A percentile compares a stretch with the other conserved stretches of the same genome.
phyloP scores from a whole-genome alignment of 2,797 vertebrate species.

The Enteromius argenteus region DNA sequence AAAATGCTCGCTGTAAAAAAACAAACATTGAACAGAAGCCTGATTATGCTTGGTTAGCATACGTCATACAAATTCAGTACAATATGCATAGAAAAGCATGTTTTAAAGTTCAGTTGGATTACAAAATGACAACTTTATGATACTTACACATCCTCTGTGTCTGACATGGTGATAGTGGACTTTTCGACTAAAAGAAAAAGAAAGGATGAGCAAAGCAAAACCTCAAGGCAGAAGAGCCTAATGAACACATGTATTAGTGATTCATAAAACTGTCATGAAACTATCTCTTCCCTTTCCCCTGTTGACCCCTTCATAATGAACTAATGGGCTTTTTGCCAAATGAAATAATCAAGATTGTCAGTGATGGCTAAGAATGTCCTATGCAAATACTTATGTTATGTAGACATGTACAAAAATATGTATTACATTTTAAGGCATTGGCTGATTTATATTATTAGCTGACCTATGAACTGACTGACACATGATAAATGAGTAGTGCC shows the following conservation, averaged over 20 bases:
- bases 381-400: not conserved
- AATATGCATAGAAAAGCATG: not conserved
- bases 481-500: conserved; percentile 70
- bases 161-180: conserved; percentile 89
- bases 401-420: not conserved
- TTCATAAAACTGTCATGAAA: conserved; percentile 34
- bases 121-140: conserved; percentile 40
- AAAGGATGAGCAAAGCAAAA: conserved; percentile 54
- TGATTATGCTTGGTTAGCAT: not conserved
- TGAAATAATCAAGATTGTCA: not conserved
- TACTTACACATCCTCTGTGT: conserved; percentile 94
- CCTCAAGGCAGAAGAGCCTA: not conserved
- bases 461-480: conserved; percentile 43
- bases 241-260: conserved; percentile 13
- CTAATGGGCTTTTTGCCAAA: not conserved
- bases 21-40: conserved; percentile 26
- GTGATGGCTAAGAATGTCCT: not conserved
- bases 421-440: not conserved
- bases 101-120: not conserved
- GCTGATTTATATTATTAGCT: conserved; percentile 66
- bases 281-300: conserved; percentile 60
- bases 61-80: not conserved
- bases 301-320: conserved; percentile 27
- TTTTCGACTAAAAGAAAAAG: conserved; percentile 76
- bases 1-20: conserved; percentile 84